Evolutionary conservation across 1,140 invertebrate genomes (phyloP), one percentile per base, ranked within the genome.

Genomic region (Lutraria rhynchaena): DNA sequence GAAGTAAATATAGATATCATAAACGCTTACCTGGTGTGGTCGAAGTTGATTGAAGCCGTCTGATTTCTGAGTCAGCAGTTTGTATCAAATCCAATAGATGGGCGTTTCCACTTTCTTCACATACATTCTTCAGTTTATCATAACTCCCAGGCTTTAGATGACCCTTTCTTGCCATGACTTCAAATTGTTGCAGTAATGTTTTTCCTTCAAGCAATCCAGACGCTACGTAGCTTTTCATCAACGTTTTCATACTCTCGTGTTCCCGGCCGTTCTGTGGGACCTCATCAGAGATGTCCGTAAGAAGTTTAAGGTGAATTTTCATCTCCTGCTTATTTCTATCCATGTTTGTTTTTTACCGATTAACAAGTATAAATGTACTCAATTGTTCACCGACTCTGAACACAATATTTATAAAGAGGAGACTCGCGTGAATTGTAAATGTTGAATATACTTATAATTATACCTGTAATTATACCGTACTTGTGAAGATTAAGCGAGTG

Each of bases 171-270:
- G 63, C 24, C 13, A 67, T 19, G 5, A 27, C 41, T 29, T 67
- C 63, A 31, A 67, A 67, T 15, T 49, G 41, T 5, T 31, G 37
- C 5, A 67, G 37, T 22, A 67, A 49, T 19, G 41, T 9, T 31
- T 67, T 67, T 29, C 22, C 11, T 17, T 19, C 1, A 17, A 67
- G 22, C 27, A 15, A 2, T 1, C 63, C 63, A 2, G 41, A 41
- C 19, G 63, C 41, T 1, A 67, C 63, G n/a, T 67, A 46, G 24
- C 41, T 41, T n/a, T 67, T 67, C 17, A 67, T 46, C 3, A 46
- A 41, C 15, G 41, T 41, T 31, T 31, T 17, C 3, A 67, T 46
- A 49, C 17, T 67, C 9, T 46, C 63, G 24, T 67, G 49, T 67
- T 67, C 63, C 3, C 9, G 3, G 4, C 63, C 29, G 5, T 44